Base-by-base conservation (phyloP, 92 coral and sea anemone species). In the Porites cylindrica region DNA sequence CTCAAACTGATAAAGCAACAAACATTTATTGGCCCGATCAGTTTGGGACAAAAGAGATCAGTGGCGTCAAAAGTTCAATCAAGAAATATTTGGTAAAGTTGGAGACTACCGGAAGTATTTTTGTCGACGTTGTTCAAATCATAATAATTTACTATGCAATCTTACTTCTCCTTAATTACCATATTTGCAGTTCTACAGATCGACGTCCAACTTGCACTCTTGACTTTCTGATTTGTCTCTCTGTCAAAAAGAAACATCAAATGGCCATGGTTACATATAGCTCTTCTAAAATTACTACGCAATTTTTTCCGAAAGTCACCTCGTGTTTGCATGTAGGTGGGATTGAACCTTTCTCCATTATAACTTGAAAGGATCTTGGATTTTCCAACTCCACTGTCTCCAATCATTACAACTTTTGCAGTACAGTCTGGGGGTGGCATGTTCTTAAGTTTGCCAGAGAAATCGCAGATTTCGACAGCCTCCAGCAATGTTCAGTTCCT, bases 371-470 rank as follows among this genome's bases (percentile, higher is more conserved):
- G 72, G 24, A 97, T 94, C 2, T 97, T 81, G 24, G 99, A 93
- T 86, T 97, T 97, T 17, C 99, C 99, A 70, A 97, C 99, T 3
- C 93, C 95, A 84, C 98, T 90, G 80, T 97, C 98, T 77, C 99
- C 99, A 63, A 97, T 83, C 51, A 97, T 65, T 21, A 92, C 94
- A 51, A 97, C 89, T 89, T 93, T 97, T 8, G 82, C 88, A n/a
- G 52, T 29, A 32, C 16, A 64, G 10, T 80, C 75, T 53, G 76
- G 67, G 19, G 19, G 79, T n/a, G 53, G 23, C 75, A 72, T 87
- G 16, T 47, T 86, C 32, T 23, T 4, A 12, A 47, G 70, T 52
- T 73, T 51, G 32, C 67, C 18, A 71, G 84, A 24, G 80, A 51
- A 75, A 7, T 38, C 47, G 47, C 47, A 38, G 47, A 38, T 38